These are phyloP conservation scores for Mallotus villosus DNA, from an alignment of 2,797 vertebrate species.

Conservation along the genomic window DNA sequence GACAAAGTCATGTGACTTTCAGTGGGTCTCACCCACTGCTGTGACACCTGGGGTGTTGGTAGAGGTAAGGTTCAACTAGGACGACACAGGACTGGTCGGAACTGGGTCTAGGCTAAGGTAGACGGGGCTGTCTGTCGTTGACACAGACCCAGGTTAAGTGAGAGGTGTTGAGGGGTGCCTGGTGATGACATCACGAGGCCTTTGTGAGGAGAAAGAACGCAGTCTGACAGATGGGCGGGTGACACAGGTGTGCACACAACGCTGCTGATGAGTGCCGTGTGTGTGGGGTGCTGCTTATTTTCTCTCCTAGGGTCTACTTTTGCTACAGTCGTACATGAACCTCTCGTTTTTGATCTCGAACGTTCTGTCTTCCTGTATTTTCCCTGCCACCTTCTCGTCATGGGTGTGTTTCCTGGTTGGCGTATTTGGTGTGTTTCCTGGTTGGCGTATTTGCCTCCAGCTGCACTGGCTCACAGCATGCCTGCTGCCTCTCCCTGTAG, in stretches of 20 bases:
- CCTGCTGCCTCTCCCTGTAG: background rate
- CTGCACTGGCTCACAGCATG: background rate
- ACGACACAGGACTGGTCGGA: no score
- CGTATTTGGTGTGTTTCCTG: background rate
- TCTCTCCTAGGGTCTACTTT: background rate
- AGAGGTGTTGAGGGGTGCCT: constrained; percentile 20
- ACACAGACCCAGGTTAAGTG: constrained; percentile 15
- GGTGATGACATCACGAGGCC: constrained; percentile 25
- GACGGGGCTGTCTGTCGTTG: background rate
- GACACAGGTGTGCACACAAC: constrained; percentile 1
- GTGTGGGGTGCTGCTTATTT: no score
- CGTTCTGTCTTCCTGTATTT: background rate
- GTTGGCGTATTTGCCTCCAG: background rate
- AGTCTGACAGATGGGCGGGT: constrained; percentile 2
- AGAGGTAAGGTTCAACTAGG: background rate
- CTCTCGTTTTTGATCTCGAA: background rate
- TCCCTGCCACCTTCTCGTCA: constrained; percentile 3
- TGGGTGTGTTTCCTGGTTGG: background rate
- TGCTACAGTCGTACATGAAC: background rate
- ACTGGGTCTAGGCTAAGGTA: background rate
- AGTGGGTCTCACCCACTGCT: background rate
- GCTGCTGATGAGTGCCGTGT: background rate
- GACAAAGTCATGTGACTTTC: background rate
- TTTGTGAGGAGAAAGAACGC: constrained; percentile 28
- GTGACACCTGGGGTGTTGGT: background rate